Base-by-base conservation (phyloP, 2,888 invertebrate species). In the Drosophila subquinaria region DNA sequence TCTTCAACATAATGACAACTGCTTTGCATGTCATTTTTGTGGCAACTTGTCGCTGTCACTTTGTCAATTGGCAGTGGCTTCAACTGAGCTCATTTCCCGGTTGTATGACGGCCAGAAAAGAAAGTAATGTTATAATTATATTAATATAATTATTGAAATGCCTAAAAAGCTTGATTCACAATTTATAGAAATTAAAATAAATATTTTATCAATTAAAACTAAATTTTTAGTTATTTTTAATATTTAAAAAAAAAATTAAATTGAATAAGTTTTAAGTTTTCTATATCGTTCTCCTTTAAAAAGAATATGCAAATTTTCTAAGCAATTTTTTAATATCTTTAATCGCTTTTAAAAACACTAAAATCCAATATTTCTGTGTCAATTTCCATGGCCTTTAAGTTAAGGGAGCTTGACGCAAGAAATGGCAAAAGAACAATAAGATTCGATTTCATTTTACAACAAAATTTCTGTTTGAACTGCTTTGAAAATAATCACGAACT, bases 1-100 rank as follows among this genome's bases (percentile, higher is more conserved):
- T 38, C 57, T 76, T 51, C 42, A 83, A 65, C 72, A 64, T 79
- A 81, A 77, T 84, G 87, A 78, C 83, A 87, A 84, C 83, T 87
- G 87, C 78, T 87, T 87, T 83, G 82, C 87, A 83, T 83, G 87
- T 84, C 83, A 82, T 45, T 80, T 83, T 60, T 78, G 69, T 76
- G 82, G 76, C 66, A 79, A 86, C 74, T 74, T 76, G 81, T 65
- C 68, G 57, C 73, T 72, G 84, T 74, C 81, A 69, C 68, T 66
- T 43, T 27, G 65, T 70, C 69, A 70, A 73, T 68, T 82, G 76
- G 57, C 43, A 43, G 45, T 43, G 42, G 42, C 45, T 35, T 35
- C 38, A 70, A 23, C 27, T 20, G 35, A 23, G 36, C 35, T 30
- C 20, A 36, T 51, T 51, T 51, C 36, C 9, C 51, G 23, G 11